Evolutionary conservation across 2,888 invertebrate species (phyloP), one percentile per base, ranked within the genome.

Genomic region (Lithophane semibrunnea): DNA sequence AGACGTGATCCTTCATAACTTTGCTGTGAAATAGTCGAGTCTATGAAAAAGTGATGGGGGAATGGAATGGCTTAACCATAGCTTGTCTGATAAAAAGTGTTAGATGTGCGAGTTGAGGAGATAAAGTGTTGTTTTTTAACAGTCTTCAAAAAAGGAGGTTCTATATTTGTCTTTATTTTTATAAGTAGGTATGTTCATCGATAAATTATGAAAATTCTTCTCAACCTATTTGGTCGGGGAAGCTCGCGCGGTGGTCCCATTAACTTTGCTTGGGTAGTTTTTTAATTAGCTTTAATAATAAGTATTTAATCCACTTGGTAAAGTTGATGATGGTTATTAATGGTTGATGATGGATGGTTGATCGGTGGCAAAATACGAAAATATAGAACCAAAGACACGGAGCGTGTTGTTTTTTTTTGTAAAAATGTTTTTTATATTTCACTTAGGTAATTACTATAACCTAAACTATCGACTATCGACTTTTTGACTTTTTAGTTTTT

Each of bases 1-100:
- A 94, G 94, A 94, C 91, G 93, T 91, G 88, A 89, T 92, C 88
- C 85, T 89, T 91, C 91, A 92, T 91, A 91, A 91, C 90, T 91
- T 91, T 87, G 80, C 87, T 86, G 81, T 82, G 80, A 80, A 88
- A 88, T 90, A 88, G 89, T 88, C 87, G 84, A 80, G 81, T 68
- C 69, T 79, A 81, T 88, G 89, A 89, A 86, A 89, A 89, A 86
- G 18, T 80, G 84, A 82, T 67, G 82, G 76, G 84, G 82, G 73
- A 79, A 80, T 67, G 54, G 63, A 74, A 80, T 80, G 73, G 69
- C 73, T 86, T 77, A 86, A 79, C 84, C 80, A 73, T 71, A 70
- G 60, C 73, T 77, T 71, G 72, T 75, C 83, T 81, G 88, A 88
- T 88, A 88, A 86, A 86, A 85, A 86, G 75, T 80, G 78, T 86